These are phyloP conservation scores for Marcusenius ussheri DNA, from an alignment of 2,113 vertebrate species.

Conservation along the genomic window DNA sequence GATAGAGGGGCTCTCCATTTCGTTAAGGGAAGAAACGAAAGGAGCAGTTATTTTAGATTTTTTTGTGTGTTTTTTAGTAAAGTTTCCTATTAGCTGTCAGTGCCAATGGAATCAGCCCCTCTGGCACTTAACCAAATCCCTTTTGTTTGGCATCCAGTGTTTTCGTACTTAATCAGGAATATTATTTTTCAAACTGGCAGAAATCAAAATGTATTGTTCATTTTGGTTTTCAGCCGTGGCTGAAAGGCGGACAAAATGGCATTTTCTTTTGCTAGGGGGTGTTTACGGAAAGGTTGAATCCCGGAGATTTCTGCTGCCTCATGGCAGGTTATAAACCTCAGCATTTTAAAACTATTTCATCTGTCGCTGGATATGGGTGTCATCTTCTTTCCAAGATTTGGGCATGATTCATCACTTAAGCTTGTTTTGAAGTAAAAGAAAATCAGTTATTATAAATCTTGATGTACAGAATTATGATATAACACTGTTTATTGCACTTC, in stretches of 20 bases:
- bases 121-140: not conserved
- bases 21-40: not conserved
- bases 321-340: not conserved
- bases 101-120: not conserved
- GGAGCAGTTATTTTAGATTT: not conserved
- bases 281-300: not conserved
- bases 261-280: not conserved
- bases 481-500: not conserved
- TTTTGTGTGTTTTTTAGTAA: not conserved
- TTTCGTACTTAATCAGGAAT: not conserved
- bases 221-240: not conserved
- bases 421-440: not conserved
- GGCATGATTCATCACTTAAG: not conserved
- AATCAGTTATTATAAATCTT: not conserved
- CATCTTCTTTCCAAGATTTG: not conserved
- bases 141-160: not conserved
- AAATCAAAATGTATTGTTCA: not conserved
- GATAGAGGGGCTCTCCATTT: not conserved
- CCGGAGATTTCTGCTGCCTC: not conserved
- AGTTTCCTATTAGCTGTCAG: not conserved
- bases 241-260: not conserved
- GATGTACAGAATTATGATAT: not conserved
- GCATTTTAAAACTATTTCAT: not conserved
- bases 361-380: not conserved
- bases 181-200: slow-evolving; percentile 4